These are phyloP conservation scores for Pavo muticus DNA, from an alignment of 2,113 vertebrate genomes.

Conservation along the genomic window DNA sequence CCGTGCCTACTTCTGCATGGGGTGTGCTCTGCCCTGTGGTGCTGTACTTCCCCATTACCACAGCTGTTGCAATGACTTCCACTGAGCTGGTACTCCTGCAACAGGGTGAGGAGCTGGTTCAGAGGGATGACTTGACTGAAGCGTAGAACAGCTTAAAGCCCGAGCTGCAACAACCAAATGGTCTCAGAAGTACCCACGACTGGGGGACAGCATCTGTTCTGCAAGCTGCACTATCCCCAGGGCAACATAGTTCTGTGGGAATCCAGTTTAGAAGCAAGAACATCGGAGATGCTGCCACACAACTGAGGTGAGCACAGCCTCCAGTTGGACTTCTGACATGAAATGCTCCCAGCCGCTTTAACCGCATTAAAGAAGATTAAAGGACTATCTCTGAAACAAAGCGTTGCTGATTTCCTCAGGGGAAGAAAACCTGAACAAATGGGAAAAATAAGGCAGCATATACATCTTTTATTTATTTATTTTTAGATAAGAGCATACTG, in stretches of 20 bases:
- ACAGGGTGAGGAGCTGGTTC: not conserved
- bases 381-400: not conserved
- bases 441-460: not conserved
- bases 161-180: not conserved
- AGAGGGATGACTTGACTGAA: not conserved
- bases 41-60: not conserved
- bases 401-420: not conserved
- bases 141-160: not conserved
- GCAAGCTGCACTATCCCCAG: not conserved
- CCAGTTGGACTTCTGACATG: not conserved
- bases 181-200: not conserved
- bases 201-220: not conserved
- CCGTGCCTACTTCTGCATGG: not conserved
- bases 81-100: not conserved
- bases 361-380: not conserved
- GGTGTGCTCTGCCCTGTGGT: not conserved
- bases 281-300: not conserved
- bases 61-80: not conserved
- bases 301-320: not conserved
- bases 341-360: rapidly evolving
- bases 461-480: not conserved
- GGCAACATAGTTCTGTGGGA: not conserved
- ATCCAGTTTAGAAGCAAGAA: too few species aligned
- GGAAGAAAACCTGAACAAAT: not conserved
- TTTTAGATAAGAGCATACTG: not conserved